Conservation (phyloP, 2,113 vertebrate genomes). For the Rhizomys pruinosus region DNA sequence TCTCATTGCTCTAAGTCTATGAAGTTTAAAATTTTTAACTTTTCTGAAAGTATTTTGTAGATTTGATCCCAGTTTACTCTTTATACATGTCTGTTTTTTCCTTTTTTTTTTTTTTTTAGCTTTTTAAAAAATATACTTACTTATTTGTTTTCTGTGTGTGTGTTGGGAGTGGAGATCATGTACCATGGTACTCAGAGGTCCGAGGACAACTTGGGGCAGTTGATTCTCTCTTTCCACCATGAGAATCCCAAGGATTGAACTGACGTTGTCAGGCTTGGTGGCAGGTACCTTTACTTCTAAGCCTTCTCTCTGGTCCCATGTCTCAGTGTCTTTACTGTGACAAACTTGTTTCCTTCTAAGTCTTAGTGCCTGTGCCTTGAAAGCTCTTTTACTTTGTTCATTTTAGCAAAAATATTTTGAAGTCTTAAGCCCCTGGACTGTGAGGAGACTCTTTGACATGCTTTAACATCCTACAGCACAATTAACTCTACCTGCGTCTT, state of each 20-base stretch:
- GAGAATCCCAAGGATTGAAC: background rate
- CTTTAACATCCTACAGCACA: background rate
- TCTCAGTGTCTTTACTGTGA: background rate
- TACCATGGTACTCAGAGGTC: background rate
- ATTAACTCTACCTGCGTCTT: background rate
- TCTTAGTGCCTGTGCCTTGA: background rate
- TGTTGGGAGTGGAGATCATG: background rate
- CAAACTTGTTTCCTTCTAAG: background rate
- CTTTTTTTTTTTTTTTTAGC: background rate
- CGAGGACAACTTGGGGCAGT: background rate
- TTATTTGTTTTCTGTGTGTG: too few species aligned
- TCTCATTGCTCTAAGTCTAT: background rate
- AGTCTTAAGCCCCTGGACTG: background rate
- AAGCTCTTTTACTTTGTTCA: background rate
- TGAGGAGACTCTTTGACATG: background rate
- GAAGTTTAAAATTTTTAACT: background rate
- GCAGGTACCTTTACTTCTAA: background rate
- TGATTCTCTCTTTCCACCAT: background rate
- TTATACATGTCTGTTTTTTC: background rate
- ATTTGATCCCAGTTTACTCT: background rate
- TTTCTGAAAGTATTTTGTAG: background rate
- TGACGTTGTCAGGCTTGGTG: background rate
- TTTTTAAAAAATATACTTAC: background rate
- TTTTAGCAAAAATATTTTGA: background rate
- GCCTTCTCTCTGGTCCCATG: background rate